Evolutionary conservation across 2,888 invertebrate genomes (phyloP).

Genomic region (Nephrocerus scutellatus): DNA sequence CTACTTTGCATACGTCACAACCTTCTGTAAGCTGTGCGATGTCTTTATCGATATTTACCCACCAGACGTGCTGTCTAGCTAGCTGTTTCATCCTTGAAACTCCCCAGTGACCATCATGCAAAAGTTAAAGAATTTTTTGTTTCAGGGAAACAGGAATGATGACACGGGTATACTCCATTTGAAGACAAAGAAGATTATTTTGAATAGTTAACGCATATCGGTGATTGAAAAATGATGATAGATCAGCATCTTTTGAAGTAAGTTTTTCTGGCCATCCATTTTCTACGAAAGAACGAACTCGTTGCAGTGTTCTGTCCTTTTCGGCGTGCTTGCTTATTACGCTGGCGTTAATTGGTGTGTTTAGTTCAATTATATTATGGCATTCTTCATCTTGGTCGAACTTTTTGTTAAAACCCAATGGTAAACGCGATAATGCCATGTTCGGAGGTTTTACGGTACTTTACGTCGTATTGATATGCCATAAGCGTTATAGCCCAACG

Average conservation of each 20-base stretch:
- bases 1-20: slow-evolving; percentile 12
- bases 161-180: not conserved
- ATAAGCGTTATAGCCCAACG: slow-evolving; percentile 6
- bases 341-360: not conserved
- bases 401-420: not conserved
- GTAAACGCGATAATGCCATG: not conserved
- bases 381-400: not conserved
- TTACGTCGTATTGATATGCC: slow-evolving; percentile 1
- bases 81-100: slow-evolving; percentile 1
- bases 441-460: slow-evolving; percentile 1
- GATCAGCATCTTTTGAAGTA: not conserved
- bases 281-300: not conserved
- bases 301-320: not conserved
- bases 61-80: slow-evolving; percentile 6
- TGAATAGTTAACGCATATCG: slow-evolving; percentile 4
- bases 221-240: slow-evolving; percentile 2
- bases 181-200: slow-evolving; percentile 2
- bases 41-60: slow-evolving; percentile 12
- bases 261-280: not conserved
- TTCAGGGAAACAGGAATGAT: not conserved
- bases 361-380: not conserved
- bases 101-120: not conserved
- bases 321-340: not conserved
- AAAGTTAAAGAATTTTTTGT: not conserved
- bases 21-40: slow-evolving; percentile 5